phyloP scores from a whole-genome alignment of 2,888 invertebrate genomes.

The Chloroclysta siterata region DNA sequence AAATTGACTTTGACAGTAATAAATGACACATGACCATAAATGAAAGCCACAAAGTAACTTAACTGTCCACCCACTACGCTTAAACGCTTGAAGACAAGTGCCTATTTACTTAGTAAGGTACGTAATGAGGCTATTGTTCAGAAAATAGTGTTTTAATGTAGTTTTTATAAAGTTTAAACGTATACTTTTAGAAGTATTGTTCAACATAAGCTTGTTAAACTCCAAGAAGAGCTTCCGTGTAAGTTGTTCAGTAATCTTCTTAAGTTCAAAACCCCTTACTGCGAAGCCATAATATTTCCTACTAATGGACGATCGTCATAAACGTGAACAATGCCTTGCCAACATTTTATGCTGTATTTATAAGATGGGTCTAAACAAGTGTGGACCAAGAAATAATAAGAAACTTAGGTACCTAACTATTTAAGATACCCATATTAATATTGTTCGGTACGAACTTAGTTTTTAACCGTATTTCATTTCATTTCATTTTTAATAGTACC shows the following conservation, averaged over 20 bases:
- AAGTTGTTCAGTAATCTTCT: constrained; percentile 32
- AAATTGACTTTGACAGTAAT: constrained; percentile 39
- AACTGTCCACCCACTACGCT: constrained; percentile 36
- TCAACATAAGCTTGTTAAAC: constrained; percentile 35
- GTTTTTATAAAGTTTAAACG: constrained; percentile 5
- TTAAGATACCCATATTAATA: too few species aligned
- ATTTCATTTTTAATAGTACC: too few species aligned
- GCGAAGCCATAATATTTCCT: constrained; percentile 31
- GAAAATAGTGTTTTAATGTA: neutral
- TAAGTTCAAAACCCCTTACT: constrained; percentile 34
- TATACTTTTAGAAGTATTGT: constrained; percentile 2
- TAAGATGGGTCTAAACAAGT: neutral
- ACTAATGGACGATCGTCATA: constrained; percentile 9
- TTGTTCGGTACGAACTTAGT: too few species aligned
- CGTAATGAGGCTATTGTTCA: constrained; percentile 9
- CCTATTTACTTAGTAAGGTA: constrained; percentile 8
- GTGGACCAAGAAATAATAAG: neutral
- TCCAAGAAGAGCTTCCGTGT: constrained; percentile 29
- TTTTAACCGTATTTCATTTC: too few species aligned
- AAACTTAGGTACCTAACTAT: neutral
- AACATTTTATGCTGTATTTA: constrained; percentile 8
- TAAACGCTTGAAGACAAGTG: constrained; percentile 28
- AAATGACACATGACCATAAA: constrained; percentile 37
- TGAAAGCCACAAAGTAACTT: constrained; percentile 23
- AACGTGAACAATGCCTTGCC: constrained; percentile 14